Percentiles rank a stretch among this genome's conserved stretches.
Evolutionary conservation across 2,888 invertebrate genomes (phyloP).

Genomic region (Caenorhabditis drosophilae): DNA sequence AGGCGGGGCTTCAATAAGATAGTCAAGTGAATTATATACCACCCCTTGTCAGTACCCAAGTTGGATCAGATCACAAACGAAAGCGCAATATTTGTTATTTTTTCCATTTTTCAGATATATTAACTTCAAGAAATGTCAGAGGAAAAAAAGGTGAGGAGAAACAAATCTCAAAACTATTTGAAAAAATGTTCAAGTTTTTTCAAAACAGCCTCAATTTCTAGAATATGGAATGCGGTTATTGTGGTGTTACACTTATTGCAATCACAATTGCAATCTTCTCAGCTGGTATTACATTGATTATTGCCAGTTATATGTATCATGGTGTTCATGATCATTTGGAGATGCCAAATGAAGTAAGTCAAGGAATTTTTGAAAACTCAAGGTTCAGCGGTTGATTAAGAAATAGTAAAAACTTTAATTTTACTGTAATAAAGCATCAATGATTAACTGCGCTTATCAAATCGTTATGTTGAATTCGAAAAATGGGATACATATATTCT

Average conservation of each 20-base stretch:
- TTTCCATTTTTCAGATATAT: too few relatives aligned
- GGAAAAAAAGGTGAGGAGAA: too few relatives aligned
- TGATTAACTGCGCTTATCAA: background rate
- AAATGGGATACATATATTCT: too few relatives aligned
- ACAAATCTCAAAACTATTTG: background rate
- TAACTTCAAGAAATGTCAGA: too few relatives aligned
- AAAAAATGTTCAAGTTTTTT: background rate
- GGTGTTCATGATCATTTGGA: slow-evolving; percentile 28
- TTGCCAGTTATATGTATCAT: slow-evolving; percentile 44
- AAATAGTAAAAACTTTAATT: background rate
- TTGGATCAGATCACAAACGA: too few relatives aligned
- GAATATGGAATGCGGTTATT: slow-evolving; percentile 28
- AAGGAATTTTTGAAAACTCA: too few relatives aligned
- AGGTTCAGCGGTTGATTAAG: too few relatives aligned
- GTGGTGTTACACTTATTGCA: slow-evolving; percentile 30
- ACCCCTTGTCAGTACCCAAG: too few relatives aligned
- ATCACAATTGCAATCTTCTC: slow-evolving; percentile 33
- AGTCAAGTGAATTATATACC: too few relatives aligned
- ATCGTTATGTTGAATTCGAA: background rate
- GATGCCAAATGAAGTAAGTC: slow-evolving; percentile 23
- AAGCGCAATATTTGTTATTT: too few relatives aligned
- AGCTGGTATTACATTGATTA: slow-evolving; percentile 29
- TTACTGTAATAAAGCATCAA: background rate
- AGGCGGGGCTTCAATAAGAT: too few relatives aligned
- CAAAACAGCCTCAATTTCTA: too few relatives aligned